Percentiles rank a stretch among this genome's conserved stretches.
These are phyloP conservation scores for Micrastur ruficollis DNA, from an alignment of 2,797 vertebrate species.

Conservation along the genomic window DNA sequence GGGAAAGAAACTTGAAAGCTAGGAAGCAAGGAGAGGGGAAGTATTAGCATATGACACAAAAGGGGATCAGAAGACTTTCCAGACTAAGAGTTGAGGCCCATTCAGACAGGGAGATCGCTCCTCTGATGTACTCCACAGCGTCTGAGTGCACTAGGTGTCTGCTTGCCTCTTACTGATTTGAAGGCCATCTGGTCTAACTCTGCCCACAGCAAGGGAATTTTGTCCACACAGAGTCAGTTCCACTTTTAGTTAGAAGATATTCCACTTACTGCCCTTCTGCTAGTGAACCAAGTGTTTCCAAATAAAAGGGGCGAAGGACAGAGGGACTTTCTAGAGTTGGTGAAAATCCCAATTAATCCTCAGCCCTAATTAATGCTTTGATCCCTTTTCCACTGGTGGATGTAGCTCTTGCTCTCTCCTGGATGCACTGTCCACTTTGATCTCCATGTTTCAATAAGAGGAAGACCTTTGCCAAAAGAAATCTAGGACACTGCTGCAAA, in stretches of 20 bases:
- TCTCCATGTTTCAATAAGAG: background rate
- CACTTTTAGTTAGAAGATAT: background rate
- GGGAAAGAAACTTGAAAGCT: background rate
- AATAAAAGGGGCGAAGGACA: background rate
- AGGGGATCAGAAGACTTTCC: background rate
- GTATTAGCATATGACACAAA: background rate
- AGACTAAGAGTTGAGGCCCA: background rate
- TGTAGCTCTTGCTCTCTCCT: background rate
- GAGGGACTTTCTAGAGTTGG: background rate
- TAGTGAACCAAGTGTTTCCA: background rate
- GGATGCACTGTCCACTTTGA: background rate
- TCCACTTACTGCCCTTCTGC: background rate
- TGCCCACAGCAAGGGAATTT: background rate
- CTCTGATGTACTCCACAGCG: rapidly evolving
- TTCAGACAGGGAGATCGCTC: background rate
- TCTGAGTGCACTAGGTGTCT: background rate
- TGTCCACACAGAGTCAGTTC: background rate
- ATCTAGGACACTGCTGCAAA: background rate
- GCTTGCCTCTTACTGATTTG: background rate
- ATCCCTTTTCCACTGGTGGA: background rate
- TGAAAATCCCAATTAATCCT: background rate
- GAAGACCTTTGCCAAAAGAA: background rate
- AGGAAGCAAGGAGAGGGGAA: background rate
- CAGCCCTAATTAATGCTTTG: background rate
- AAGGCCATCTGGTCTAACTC: background rate